Evolutionary conservation across 2,113 vertebrate genomes (phyloP), one percentile per base, ranked within the genome.

Genomic region (Phasianus colchicus): DNA sequence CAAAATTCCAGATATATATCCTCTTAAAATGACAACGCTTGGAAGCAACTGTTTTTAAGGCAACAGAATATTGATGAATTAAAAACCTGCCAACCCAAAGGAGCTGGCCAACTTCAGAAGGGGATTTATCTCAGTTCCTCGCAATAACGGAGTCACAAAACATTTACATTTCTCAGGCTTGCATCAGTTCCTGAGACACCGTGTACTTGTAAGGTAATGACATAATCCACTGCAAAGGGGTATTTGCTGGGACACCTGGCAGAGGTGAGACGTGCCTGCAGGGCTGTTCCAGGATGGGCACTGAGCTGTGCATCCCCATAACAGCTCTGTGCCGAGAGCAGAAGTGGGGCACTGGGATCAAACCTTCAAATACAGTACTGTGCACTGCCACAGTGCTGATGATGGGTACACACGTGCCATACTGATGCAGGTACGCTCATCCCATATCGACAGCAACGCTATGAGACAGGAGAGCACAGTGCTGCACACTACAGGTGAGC

Each of bases 21-120:
- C 95, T 93, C 96, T 95, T 96, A 93, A 88, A 91, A 94, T 90
- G 92, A 91, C 84, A 96, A 30, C 79, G 61, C 64, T 67, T 17
- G 11, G 78, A 95, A 96, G 82, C 52, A 93, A 94, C 78, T 83
- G 69, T 70, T 95, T 96, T 91, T 71, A 74, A 93, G 91, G 85
- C 76, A 94, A 77, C 22, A 73, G 82, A 89, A 92, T 40, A 69
- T 0, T 20, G 85, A 92, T 60, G 82, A 88, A 83, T 90, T 94
- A 91, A 82, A 91, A 92, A 72, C 80, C 80, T 77, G 67, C 67
- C 20, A 19, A 76, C 63, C 64, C 78, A 71, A 74, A 80, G 66
- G 89, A 80, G 89, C 36, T 34, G 25, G 54, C 60, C 76, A 88
- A 6, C 34, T 77, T 90, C 80, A 84, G 79, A 72, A 84, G 50